Conservation (phyloP, 2,113 vertebrate genomes). For the Leucopsar rothschildi region DNA sequence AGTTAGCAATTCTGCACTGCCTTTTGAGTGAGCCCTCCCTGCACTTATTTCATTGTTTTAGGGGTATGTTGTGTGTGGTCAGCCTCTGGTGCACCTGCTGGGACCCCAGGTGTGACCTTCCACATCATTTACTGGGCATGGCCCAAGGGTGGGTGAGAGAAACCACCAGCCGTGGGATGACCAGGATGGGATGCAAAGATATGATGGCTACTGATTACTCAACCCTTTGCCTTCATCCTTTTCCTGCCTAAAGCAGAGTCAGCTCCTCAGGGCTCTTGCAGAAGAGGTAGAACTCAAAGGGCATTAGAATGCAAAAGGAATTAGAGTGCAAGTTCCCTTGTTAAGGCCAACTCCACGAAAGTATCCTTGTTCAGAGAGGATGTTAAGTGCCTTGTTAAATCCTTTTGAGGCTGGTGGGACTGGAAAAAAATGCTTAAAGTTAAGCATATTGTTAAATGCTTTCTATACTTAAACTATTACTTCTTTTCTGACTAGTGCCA, state of each 20-base stretch:
- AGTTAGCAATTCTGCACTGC: not conserved
- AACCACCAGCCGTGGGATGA: fast-evolving
- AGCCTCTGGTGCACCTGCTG: not conserved
- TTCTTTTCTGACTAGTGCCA: not conserved
- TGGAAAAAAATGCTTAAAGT: not conserved
- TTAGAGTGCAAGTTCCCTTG: not conserved
- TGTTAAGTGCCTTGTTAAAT: not conserved
- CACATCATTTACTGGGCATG: not conserved
- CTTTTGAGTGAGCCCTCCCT: not conserved
- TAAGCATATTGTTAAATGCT: not conserved
- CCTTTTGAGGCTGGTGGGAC: not conserved
- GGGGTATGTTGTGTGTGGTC: fast-evolving
- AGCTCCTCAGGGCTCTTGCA: not conserved
- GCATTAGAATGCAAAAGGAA: not conserved
- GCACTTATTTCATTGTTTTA: not conserved
- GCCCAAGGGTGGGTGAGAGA: not conserved
- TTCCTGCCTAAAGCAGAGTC: not conserved
- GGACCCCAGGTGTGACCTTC: not conserved
- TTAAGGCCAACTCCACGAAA: not conserved
- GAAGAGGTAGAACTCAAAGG: not conserved
- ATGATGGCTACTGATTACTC: not conserved
- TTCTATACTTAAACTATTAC: not conserved
- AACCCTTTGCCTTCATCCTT: not conserved
- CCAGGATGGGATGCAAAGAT: not conserved
- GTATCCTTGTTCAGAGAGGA: not conserved